A percentile compares a stretch with the other conserved stretches of the same genome.
These are phyloP conservation scores for Oreochromis grahami DNA, from an alignment of 2,797 vertebrate species.

Conservation along the genomic window DNA sequence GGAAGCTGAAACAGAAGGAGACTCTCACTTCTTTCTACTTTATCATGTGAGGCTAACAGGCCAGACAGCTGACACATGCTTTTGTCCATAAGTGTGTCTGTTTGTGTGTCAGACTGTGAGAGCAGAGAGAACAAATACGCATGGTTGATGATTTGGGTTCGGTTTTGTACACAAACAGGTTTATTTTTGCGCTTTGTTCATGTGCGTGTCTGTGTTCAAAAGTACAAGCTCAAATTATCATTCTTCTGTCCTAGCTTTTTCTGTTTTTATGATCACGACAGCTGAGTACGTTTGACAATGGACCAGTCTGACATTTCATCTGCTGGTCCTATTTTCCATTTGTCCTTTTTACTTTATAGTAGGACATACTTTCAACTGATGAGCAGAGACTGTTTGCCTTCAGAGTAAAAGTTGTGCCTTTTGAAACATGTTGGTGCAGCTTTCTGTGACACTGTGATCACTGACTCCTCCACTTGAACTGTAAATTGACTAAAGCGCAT, in stretches of 20 bases:
- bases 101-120: background rate
- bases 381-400: background rate
- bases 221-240: rapidly evolving
- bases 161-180: background rate
- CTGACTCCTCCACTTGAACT: background rate
- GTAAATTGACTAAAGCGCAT: background rate
- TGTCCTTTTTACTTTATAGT: background rate
- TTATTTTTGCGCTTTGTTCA: background rate
- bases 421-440: background rate
- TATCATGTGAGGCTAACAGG: background rate
- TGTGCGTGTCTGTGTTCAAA: background rate
- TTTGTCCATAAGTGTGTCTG: background rate
- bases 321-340: background rate
- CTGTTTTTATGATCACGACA: background rate
- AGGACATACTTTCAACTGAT: background rate
- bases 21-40: slow-evolving; percentile 1
- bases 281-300: background rate
- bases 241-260: background rate
- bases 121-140: background rate
- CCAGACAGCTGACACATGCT: slow-evolving; percentile 17
- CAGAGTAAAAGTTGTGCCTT: background rate
- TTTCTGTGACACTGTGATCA: background rate
- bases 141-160: background rate
- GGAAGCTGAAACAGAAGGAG: slow-evolving; percentile 1
- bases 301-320: background rate